These are phyloP conservation scores for Alethe diademata DNA, from an alignment of 2,113 vertebrate genomes.

Conservation along the genomic window DNA sequence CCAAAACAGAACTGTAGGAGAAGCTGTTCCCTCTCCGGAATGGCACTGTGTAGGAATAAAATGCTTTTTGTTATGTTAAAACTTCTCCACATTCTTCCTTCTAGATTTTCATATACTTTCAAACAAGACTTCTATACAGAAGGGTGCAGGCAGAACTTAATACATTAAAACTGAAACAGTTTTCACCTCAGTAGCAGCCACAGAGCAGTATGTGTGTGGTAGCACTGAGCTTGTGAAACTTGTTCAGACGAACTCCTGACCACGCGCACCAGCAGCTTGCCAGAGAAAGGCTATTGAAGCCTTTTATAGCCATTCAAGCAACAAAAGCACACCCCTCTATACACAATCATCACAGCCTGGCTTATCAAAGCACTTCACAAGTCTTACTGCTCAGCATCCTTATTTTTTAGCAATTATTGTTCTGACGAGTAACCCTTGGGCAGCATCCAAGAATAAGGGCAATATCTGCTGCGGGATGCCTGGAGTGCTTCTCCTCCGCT, in stretches of 20 bases:
- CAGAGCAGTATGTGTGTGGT: background rate
- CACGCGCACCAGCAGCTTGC: background rate
- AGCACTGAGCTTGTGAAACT: background rate
- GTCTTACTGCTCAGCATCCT: background rate
- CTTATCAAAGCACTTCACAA: background rate
- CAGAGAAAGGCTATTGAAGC: background rate
- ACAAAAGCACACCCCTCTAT: background rate
- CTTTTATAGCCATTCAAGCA: slow-evolving; percentile 15
- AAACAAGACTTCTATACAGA: background rate
- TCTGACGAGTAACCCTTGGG: slow-evolving; percentile 15
- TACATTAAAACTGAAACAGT: background rate
- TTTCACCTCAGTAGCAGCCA: background rate
- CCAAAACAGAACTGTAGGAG: slow-evolving; percentile 40
- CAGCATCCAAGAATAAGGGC: background rate
- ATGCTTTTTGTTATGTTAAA: slow-evolving; percentile 30
- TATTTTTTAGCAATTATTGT: slow-evolving; percentile 34
- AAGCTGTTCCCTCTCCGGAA: slow-evolving; percentile 18
- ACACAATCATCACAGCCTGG: background rate
- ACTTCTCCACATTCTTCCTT: slow-evolving; percentile 6
- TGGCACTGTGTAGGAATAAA: slow-evolving; percentile 49
- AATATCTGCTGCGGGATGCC: background rate
- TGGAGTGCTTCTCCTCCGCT: background rate
- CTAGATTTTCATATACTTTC: background rate
- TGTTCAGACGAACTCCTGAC: background rate
- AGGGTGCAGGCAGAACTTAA: background rate